phyloP scores from a whole-genome alignment of 2,888 invertebrate species.

The Poecilobothrus nobilitatus region DNA sequence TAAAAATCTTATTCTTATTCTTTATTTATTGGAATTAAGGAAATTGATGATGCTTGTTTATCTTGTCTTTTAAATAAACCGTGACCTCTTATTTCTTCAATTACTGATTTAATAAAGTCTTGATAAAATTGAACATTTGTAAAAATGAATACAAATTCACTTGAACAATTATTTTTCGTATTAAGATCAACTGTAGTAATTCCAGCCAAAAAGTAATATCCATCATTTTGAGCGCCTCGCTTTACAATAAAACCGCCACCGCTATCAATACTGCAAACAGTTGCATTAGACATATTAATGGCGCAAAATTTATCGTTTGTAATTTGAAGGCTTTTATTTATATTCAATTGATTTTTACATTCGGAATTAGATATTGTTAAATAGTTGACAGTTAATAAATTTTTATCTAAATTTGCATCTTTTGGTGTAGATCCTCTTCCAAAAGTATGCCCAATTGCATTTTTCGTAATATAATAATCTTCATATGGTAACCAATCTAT shows the following conservation, averaged over 20 bases:
- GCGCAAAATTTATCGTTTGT: conserved; percentile 38
- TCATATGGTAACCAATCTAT: conserved; percentile 27
- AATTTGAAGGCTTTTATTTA: conserved; percentile 21
- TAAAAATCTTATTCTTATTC: too few species aligned
- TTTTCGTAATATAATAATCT: conserved; percentile 14
- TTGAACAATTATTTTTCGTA: too few species aligned
- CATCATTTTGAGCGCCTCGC: not conserved
- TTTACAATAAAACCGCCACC: conserved; percentile 30
- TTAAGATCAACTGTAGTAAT: too few species aligned
- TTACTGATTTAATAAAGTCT: too few species aligned
- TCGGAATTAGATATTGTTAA: conserved; percentile 22
- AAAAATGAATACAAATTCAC: too few species aligned
- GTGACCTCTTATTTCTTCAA: too few species aligned
- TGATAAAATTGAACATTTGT: too few species aligned
- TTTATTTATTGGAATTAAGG: too few species aligned
- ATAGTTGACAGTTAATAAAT: conserved; percentile 22
- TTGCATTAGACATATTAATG: conserved; percentile 22
- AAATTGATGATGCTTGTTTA: too few species aligned
- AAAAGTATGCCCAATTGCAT: conserved; percentile 22
- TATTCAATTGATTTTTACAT: conserved; percentile 23
- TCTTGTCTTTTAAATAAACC: too few species aligned
- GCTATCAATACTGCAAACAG: conserved; percentile 31
- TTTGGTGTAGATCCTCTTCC: conserved; percentile 26
- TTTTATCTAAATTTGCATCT: conserved; percentile 16
- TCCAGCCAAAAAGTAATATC: not conserved